phyloP scores from a whole-genome alignment of 2,113 vertebrate genomes.

The Dicrurus megarhynchus region DNA sequence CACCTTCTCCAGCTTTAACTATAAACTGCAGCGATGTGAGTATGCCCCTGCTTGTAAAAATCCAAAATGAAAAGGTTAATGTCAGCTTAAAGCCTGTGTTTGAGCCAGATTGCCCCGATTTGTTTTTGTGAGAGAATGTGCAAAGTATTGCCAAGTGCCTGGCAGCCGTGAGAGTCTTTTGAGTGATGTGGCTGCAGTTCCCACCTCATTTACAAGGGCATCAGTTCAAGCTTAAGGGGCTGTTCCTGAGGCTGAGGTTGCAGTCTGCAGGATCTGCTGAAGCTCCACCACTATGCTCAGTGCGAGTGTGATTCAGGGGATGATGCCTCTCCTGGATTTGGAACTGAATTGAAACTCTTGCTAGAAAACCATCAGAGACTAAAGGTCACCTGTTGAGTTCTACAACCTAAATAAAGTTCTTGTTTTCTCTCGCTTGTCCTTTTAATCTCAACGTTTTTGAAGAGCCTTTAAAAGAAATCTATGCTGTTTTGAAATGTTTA shows the following conservation, averaged over 20 bases:
- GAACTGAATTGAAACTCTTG: neutral
- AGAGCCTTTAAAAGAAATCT: neutral
- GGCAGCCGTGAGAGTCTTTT: neutral
- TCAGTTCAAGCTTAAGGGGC: neutral
- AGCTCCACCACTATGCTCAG: neutral
- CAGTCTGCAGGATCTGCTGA: neutral
- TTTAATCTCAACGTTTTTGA: neutral
- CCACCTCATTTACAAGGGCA: neutral
- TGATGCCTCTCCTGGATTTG: neutral
- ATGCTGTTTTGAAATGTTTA: neutral
- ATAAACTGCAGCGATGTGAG: slow-evolving; percentile 79
- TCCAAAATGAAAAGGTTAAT: neutral
- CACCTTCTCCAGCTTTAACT: slow-evolving; percentile 68
- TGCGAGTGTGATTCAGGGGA: neutral
- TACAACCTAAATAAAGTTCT: neutral
- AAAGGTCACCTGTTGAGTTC: neutral
- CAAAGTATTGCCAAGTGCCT: neutral
- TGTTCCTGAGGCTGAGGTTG: neutral
- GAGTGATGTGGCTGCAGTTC: neutral
- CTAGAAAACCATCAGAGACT: neutral
- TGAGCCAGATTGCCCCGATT: neutral
- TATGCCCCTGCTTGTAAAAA: neutral
- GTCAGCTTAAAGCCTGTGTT: neutral
- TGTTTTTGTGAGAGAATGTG: neutral
- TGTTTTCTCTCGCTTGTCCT: neutral